phyloP scores from a whole-genome alignment of 2,888 invertebrate species.

The Entomobrya proxima region DNA sequence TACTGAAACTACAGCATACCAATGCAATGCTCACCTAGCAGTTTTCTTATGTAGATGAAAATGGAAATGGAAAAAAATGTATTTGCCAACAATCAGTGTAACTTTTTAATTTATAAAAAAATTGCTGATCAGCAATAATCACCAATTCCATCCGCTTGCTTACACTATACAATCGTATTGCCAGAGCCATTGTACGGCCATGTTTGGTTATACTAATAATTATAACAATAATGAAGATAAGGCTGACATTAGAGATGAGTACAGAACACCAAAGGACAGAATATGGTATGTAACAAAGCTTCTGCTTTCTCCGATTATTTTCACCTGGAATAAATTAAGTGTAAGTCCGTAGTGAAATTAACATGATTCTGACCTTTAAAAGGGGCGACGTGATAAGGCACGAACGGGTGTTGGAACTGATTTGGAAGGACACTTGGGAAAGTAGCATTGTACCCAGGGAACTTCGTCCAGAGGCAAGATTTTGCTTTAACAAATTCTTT shows the following conservation, averaged over 20 bases:
- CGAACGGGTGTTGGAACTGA: constrained; percentile 60
- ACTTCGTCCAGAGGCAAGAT: constrained; percentile 25
- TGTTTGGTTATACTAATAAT: not conserved
- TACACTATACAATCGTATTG: no score
- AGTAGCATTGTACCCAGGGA: constrained; percentile 34
- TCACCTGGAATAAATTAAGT: not conserved
- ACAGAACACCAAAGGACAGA: not conserved
- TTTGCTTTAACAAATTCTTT: no score
- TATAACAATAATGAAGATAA: not conserved
- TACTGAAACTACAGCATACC: no score
- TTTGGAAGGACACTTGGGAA: constrained; percentile 71
- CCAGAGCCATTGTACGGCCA: no score
- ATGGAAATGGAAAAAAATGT: no score
- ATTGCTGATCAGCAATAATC: no score
- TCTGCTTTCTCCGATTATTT: not conserved
- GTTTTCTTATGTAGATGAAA: no score
- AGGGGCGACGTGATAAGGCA: constrained; percentile 72
- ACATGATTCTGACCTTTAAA: not conserved
- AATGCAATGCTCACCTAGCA: no score
- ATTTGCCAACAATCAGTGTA: no score
- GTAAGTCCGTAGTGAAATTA: no score
- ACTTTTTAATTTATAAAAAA: no score
- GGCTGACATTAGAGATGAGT: not conserved
- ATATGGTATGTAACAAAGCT: not conserved
- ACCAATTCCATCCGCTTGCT: no score